These are phyloP conservation scores for Teleogryllus oceanicus DNA, from an alignment of 2,888 invertebrate species.

Conservation along the genomic window DNA sequence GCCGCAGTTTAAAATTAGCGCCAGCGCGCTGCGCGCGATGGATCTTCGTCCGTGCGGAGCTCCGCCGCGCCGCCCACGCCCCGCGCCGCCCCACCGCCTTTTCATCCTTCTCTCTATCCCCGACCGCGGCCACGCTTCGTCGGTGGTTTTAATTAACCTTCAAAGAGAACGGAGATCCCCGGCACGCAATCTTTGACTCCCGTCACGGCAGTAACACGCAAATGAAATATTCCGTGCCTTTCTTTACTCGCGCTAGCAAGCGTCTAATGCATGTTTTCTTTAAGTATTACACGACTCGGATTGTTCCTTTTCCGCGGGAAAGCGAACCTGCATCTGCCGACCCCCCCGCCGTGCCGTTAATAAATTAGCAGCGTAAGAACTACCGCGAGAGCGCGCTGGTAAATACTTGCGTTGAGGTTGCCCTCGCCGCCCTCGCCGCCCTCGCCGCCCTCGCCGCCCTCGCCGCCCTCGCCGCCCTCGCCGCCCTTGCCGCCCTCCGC, in stretches of 20 bases:
- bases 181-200: background rate
- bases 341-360: no score
- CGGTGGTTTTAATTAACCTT: conserved; percentile 29
- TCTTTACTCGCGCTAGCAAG: background rate
- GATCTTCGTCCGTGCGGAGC: background rate
- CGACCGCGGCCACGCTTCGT: background rate
- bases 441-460: background rate
- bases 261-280: background rate
- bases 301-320: background rate
- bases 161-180: conserved; percentile 18
- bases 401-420: background rate
- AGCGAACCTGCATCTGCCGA: background rate
- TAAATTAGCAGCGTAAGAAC: background rate
- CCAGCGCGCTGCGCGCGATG: background rate
- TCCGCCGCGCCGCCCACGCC: background rate
- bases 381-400: background rate
- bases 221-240: background rate
- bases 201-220: background rate
- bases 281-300: conserved; percentile 1
- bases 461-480: background rate
- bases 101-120: background rate
- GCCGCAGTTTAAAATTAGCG: background rate
- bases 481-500: no score
- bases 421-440: background rate
- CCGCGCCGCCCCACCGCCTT: background rate